Conservation (phyloP, 2,888 invertebrate species). For the Luffia ferchaultella region DNA sequence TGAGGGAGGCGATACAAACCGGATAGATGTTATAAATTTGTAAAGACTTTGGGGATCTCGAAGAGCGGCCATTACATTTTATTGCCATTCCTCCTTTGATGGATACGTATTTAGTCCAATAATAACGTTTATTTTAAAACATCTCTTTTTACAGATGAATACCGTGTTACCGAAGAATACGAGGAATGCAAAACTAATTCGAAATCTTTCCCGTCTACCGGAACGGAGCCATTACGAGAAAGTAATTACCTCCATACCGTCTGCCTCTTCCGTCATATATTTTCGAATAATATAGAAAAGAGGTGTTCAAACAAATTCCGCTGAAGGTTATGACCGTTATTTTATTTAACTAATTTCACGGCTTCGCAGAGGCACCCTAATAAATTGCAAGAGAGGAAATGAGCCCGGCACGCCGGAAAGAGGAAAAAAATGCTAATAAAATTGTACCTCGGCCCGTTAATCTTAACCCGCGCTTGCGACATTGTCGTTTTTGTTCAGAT, state of each 20-base stretch:
- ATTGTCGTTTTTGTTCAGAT: constrained; percentile 41
- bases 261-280: neutral
- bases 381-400: constrained; percentile 56
- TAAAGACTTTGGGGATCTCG: neutral
- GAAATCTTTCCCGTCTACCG: neutral
- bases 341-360: constrained; percentile 52
- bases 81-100: neutral
- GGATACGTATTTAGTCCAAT: neutral
- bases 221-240: neutral
- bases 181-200: neutral
- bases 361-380: constrained; percentile 36
- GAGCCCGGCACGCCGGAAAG: constrained; percentile 48
- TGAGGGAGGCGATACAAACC: constrained; percentile 29
- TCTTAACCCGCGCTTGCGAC: constrained; percentile 39
- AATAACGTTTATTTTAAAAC: neutral
- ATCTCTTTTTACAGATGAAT: neutral
- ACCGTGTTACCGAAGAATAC: neutral
- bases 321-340: constrained; percentile 33
- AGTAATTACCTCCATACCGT: neutral
- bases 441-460: constrained; percentile 52
- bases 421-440: constrained; percentile 60
- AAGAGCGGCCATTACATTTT: neutral
- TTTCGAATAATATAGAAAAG: neutral
- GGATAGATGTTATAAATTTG: constrained; percentile 9
- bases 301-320: neutral